Base-by-base conservation (phyloP, 2,888 invertebrate genomes). In the Ophioninae sp. region DNA sequence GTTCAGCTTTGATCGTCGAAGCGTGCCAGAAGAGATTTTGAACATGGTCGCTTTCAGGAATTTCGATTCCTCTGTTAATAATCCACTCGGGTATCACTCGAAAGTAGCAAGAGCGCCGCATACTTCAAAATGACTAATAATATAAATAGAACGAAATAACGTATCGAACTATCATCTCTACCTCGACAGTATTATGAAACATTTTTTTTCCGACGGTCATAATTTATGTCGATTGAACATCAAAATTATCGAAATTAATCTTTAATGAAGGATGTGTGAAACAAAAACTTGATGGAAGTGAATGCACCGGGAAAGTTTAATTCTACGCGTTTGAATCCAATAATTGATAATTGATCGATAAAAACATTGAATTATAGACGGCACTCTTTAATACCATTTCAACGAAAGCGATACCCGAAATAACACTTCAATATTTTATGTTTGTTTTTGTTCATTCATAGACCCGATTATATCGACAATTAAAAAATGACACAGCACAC, bases 371-470 rank as follows among this genome's bases (percentile, higher is more conserved):
- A 51, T 13, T 13, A 17, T 17, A 51, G 17, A 51, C 41, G 41
- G 51, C 17, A 51, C 51, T 51, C 51, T 30, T 71, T 30, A 30
- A 30, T 58, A 58, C 37, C 20, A 8, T 58, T 58, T 37, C 6
- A 71, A 30, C 10, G n/a, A 71, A 58, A 23, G 20, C 37, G 30
- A 71, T 37, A 71, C 37, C 75, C 77, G 51, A 73, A 61, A 64
- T 81, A 83, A 71, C 69, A 59, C 17, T 51, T 51, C 69, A 20
- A 10, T 58, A 61, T 74, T 67, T 17, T 22, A 61, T 75, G 69
- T 65, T 67, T 71, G 44, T 75, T 74, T 79, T 39, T 65, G 41
- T 59, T 72, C 39, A 17, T 64, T 65, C 59, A 59, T 84, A 41
- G 22, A 63, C 39, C n/a, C 22, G 5, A 67, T 78, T 51, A 61